Evolutionary conservation across 2,797 vertebrate genomes (phyloP), one percentile per base, ranked within the genome.

Genomic region (Mormyrus hasselquistii): DNA sequence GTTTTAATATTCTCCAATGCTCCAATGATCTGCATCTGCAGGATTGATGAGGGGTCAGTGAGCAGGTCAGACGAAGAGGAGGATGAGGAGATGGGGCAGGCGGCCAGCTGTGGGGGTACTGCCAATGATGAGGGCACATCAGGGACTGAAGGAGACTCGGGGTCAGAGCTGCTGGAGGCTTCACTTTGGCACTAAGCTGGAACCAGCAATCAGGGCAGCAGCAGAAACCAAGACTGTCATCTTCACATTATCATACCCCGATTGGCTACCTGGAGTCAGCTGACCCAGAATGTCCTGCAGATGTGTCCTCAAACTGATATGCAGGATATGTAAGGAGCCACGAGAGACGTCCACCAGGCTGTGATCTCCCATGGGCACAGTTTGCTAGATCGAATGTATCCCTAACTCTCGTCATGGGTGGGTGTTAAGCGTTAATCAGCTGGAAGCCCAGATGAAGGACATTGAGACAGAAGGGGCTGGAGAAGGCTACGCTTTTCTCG

Each of bases 201-300:
- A 5, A 25, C 25, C 29, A 87, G 92, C 88, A 93, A 89, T 90
- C 93, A 94, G 91, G 92, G 92, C 88, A 91, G 88, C 6, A 92
- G 92, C n/a, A 92, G 85, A 6, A 91, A 94, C 84, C 92, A 93
- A 41, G 94, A 95, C 87, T 91, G 93, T 92, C 95, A 95, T 92
- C 93, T 95, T 59, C 95, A 96, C 90, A 92, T 90, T 90, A 94
- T 95, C 91, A 91, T 94, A 22, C 94, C 94, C 92, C 95, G 91
- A 94, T 3, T 47, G 41, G 34, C 19, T 50, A 49, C 19, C 87
- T 29, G 10, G 22, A 12, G 59, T 87, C 57, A 87, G 50, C 34
- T 87, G 87, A 22, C 38, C 29, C 29, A 34, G 53, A n/a, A 29
- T 38, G 55, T 50, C 5, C 82, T 19, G n/a, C 10, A 49, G 52